Base-by-base conservation (phyloP, 2,113 vertebrate species). In the Gobio gobio region DNA sequence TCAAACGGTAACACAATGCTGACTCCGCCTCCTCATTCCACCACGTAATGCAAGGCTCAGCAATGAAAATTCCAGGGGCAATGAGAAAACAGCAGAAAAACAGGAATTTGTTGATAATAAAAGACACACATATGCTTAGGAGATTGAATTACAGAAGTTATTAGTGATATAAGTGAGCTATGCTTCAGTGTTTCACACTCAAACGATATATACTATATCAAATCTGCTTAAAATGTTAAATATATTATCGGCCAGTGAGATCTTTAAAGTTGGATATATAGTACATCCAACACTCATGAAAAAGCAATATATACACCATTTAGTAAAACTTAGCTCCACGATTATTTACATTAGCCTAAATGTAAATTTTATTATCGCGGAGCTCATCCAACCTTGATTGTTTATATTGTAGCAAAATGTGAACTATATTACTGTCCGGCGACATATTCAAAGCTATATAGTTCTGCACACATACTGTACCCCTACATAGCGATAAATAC, bases 1-100 rank as follows among this genome's bases (percentile, higher is more conserved):
- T 84, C 87, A 83, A 61, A 56, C 10, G 45, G 82, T 74, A 78
- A 78, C 33, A 88, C 4, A 45, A 68, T 33, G 61, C 78, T 47
- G 59, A 78, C 33, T 70, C 86, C 49, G 7, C 78, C 83, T 16
- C 4, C 18, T 47, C 5, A 20, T 70, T 84, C 26, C 26, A 58
- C 61, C 81, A 83, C 36, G 12, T 83, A 78, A 68, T 66, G 33
- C 29, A 72, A 26, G 26, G 10, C 45, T 68, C 73, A 83, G 75
- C 47, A 61, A 78, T 63, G 81, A 82, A 64, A 78, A 86, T 86
- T 59, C 51, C 26, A 59, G 20, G 29, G 43, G 51, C 58, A n/a
- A 51, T 4, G 43, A 29, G 66, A 84, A 83, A 51, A 22, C 49
- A 24, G 56, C 6, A 75, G 26, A 54, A 83, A 83, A 79, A 83